Percentiles rank a stretch among this genome's conserved stretches.
These are phyloP conservation scores for Thaleichthys pacificus DNA, from an alignment of 2,797 vertebrate genomes.

Conservation along the genomic window DNA sequence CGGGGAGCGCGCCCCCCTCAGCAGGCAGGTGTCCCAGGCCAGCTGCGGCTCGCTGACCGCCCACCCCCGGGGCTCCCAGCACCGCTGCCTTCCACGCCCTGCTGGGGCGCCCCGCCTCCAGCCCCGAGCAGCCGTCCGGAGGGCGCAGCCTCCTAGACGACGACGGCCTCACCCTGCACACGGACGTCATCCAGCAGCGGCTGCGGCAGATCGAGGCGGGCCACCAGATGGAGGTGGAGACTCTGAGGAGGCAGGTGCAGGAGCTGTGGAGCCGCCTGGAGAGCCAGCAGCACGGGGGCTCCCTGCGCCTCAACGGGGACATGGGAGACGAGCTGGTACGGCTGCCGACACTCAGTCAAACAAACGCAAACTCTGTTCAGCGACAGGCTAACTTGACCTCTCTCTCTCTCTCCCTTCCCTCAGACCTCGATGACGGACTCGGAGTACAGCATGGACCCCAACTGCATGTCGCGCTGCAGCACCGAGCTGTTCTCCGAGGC, in stretches of 20 bases:
- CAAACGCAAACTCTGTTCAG: too few species aligned
- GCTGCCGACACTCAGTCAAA: too few species aligned
- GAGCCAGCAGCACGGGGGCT: conserved; percentile 82
- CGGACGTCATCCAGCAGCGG: conserved; percentile 89
- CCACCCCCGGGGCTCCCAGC: conserved; percentile 71
- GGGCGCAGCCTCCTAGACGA: conserved; percentile 92
- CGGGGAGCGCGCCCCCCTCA: conserved; percentile 81
- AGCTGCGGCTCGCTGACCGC: conserved; percentile 83
- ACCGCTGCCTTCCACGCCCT: conserved; percentile 78
- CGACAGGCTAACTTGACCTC: neutral
- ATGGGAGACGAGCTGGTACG: conserved; percentile 88
- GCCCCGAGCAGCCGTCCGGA: conserved; percentile 87
- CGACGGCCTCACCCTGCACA: conserved; percentile 90
- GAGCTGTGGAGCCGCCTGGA: conserved; percentile 91
- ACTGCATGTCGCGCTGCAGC: conserved; percentile 98
- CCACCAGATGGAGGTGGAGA: conserved; percentile 95
- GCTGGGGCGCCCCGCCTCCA: conserved; percentile 67
- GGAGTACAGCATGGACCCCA: conserved; percentile 92
- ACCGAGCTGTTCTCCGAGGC: conserved; percentile 97
- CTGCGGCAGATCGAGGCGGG: conserved; percentile 94
- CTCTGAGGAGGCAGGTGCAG: conserved; percentile 93
- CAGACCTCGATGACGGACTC: conserved; percentile 94
- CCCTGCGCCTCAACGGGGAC: conserved; percentile 86
- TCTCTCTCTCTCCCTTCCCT: conserved; percentile 9
- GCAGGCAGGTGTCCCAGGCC: conserved; percentile 81